Conservation (phyloP, 2,888 invertebrate genomes). For the Cryptocephalus moraei region DNA sequence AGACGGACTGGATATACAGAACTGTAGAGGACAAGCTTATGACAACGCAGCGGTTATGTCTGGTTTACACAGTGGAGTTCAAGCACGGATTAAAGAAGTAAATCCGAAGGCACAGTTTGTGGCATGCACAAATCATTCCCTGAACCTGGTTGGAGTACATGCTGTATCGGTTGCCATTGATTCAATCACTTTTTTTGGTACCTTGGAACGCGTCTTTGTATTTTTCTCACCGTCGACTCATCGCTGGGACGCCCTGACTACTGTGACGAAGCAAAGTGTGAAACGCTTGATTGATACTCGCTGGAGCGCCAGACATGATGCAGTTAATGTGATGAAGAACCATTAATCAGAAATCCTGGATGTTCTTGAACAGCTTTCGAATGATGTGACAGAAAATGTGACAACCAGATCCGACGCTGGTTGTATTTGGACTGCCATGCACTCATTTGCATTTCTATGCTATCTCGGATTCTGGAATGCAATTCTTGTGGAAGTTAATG, state of each 20-base stretch:
- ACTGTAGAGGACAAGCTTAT: slow-evolving; percentile 21
- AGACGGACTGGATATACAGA: slow-evolving; percentile 17
- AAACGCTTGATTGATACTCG: slow-evolving; percentile 11
- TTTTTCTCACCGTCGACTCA: slow-evolving; percentile 18
- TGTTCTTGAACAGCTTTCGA: slow-evolving; percentile 11
- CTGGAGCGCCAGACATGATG: slow-evolving; percentile 8
- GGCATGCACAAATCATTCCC: slow-evolving; percentile 8
- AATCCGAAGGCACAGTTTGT: slow-evolving; percentile 13
- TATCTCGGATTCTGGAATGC: too few relatives aligned
- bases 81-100: slow-evolving; percentile 12
- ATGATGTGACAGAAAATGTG: slow-evolving; percentile 9
- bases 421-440: too few relatives aligned
- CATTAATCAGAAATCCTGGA: slow-evolving; percentile 7
- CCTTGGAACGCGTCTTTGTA: slow-evolving; percentile 12
- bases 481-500: too few relatives aligned
- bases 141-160: slow-evolving; percentile 15
- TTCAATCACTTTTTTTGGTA: slow-evolving; percentile 8
- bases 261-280: slow-evolving; percentile 14
- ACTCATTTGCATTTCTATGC: too few relatives aligned
- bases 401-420: slow-evolving; percentile 2
- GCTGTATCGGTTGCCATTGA: slow-evolving; percentile 12
- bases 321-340: slow-evolving; percentile 2
- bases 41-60: slow-evolving; percentile 19
- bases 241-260: slow-evolving; percentile 13
- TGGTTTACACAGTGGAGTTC: slow-evolving; percentile 10